Percentiles rank a stretch among this genome's conserved stretches.
Conservation (phyloP, 2,888 invertebrate genomes). For the Lasioglossum zephyrum region DNA sequence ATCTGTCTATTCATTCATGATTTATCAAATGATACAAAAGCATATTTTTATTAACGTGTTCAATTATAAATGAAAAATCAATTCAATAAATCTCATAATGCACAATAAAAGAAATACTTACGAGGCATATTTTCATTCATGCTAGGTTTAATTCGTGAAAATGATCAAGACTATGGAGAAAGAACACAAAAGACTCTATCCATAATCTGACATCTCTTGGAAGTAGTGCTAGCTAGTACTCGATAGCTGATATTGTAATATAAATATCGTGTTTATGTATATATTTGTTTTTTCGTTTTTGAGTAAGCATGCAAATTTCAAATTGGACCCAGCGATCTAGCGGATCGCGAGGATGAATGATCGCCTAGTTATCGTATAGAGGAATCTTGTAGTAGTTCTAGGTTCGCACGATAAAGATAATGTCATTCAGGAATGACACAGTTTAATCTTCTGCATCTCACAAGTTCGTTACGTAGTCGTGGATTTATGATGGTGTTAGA, state of each 20-base stretch:
- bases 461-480: constrained; percentile 30
- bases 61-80: background rate
- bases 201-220: background rate
- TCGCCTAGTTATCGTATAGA: constrained; percentile 16
- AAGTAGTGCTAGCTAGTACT: background rate
- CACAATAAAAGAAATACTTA: background rate
- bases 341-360: background rate
- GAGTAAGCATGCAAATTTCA: constrained; percentile 47
- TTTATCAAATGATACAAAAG: background rate
- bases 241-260: background rate
- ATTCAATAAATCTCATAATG: background rate
- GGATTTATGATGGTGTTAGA: constrained; percentile 39
- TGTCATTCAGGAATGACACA: constrained; percentile 26
- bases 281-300: constrained; percentile 19
- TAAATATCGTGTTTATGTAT: background rate
- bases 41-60: background rate
- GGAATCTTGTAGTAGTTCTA: constrained; percentile 38
- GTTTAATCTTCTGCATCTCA: constrained; percentile 33
- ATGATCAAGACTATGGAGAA: background rate
- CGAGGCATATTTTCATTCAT: background rate
- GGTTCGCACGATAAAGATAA: constrained; percentile 46
- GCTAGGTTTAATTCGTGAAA: background rate
- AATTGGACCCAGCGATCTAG: background rate
- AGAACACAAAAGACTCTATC: background rate
- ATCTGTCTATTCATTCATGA: background rate